These are phyloP conservation scores for Acrossocheilus wenchowensis DNA, from an alignment of 2,797 vertebrate species.

Conservation along the genomic window DNA sequence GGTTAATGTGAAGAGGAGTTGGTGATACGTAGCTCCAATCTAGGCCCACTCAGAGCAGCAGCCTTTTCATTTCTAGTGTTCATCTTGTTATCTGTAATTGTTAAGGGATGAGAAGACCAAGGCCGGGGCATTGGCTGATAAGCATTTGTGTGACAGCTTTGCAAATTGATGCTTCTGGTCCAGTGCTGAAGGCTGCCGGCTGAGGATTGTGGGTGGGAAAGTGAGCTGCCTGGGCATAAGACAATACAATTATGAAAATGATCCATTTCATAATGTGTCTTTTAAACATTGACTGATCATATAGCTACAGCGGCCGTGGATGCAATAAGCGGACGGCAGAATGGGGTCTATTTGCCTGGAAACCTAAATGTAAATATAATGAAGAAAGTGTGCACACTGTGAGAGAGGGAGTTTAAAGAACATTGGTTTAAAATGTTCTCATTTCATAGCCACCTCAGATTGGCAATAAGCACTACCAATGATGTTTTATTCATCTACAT, in stretches of 20 bases:
- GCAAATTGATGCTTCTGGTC: slow-evolving; percentile 67
- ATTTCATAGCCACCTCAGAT: slow-evolving; percentile 44
- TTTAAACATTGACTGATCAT: slow-evolving; percentile 40
- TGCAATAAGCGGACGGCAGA: slow-evolving; percentile 32
- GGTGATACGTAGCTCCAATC: slow-evolving; percentile 58
- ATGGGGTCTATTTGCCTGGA: slow-evolving; percentile 27
- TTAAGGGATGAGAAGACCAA: slow-evolving; percentile 64
- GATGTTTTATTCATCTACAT: slow-evolving; percentile 59
- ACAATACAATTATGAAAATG: slow-evolving; percentile 65
- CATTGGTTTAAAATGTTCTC: slow-evolving; percentile 40
- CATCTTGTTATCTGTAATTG: slow-evolving; percentile 80
- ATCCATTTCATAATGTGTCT: slow-evolving; percentile 57
- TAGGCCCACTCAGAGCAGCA: slow-evolving; percentile 61
- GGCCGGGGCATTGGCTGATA: slow-evolving; percentile 61
- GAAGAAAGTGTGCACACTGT: slow-evolving; percentile 17
- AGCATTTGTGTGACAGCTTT: slow-evolving; percentile 61
- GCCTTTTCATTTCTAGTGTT: slow-evolving; percentile 76
- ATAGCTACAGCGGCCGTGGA: slow-evolving; percentile 7
- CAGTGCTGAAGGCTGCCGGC: slow-evolving; percentile 44
- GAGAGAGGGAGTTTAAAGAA: slow-evolving; percentile 46
- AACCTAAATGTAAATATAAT: slow-evolving; percentile 50
- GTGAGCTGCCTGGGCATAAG: slow-evolving; percentile 34
- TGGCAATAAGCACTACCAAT: slow-evolving; percentile 41
- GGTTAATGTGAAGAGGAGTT: slow-evolving; percentile 70
- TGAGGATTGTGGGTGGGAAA: slow-evolving; percentile 47